phyloP scores from a whole-genome alignment of 2,888 invertebrate species.

The Ophonus ardosiacus region DNA sequence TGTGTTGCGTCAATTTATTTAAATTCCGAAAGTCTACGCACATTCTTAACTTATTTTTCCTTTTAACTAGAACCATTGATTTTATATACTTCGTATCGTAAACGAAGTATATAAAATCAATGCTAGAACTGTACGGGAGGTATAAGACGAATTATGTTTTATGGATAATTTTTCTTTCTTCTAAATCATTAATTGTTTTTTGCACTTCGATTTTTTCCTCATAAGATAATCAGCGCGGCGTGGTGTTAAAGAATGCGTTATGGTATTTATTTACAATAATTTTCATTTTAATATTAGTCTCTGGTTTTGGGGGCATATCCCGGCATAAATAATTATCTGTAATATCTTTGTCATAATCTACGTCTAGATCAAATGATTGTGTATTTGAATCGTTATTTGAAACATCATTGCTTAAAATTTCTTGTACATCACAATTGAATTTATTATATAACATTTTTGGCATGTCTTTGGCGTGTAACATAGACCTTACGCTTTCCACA shows the following conservation, averaged over 20 bases:
- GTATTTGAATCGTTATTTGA: background rate
- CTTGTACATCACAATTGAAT: background rate
- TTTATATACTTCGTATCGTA: no score
- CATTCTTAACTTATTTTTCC: conserved; percentile 67
- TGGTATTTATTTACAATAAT: conserved; percentile 38
- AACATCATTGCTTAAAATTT: background rate
- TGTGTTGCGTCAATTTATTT: conserved; percentile 67
- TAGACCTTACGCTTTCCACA: no score
- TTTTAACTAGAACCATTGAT: conserved; percentile 67
- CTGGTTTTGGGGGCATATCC: background rate
- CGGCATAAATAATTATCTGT: conserved; percentile 17
- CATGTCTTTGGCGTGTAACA: no score
- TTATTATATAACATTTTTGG: background rate
- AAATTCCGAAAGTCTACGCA: conserved; percentile 69
- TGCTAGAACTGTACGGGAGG: no score
- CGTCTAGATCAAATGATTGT: background rate
- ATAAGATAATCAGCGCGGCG: conserved; percentile 66
- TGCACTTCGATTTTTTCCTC: conserved; percentile 64
- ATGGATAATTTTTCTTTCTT: conserved; percentile 67
- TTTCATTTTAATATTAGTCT: conserved; percentile 43
- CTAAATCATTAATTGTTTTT: conserved; percentile 65
- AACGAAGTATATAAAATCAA: no score
- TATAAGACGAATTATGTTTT: conserved; percentile 69
- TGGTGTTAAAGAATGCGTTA: conserved; percentile 58
- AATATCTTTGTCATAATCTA: background rate